A percentile compares a stretch with the other conserved stretches of the same genome.
These are phyloP conservation scores for Dipodomys ordii DNA, from an alignment of 2,113 vertebrate species.

Conservation along the genomic window DNA sequence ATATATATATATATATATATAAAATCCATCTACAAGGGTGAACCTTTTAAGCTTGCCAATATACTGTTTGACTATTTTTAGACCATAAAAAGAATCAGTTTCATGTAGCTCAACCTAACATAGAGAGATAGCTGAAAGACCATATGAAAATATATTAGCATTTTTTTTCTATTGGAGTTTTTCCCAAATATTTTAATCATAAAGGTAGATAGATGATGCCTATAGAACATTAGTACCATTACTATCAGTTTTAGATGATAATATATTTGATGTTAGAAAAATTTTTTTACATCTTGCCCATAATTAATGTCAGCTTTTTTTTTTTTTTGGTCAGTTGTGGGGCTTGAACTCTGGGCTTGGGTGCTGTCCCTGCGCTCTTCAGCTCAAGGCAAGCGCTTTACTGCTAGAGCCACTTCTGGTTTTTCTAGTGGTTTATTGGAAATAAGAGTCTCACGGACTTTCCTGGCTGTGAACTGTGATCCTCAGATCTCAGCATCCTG, in stretches of 20 bases:
- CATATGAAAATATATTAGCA: too few species aligned
- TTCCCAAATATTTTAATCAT: slow-evolving; percentile 60
- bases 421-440: too few species aligned
- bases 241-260: slow-evolving; percentile 19
- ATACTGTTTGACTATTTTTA: slow-evolving; percentile 10
- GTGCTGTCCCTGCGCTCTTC: too few species aligned
- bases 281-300: not conserved
- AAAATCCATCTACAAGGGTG: not conserved
- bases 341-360: too few species aligned
- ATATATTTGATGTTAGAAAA: slow-evolving; percentile 43
- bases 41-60: slow-evolving; percentile 9
- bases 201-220: not conserved
- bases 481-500: too few species aligned
- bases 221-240: not conserved
- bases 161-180: slow-evolving; percentile 43
- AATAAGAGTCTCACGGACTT: too few species aligned
- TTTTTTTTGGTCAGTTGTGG: too few species aligned
- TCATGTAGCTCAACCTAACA: not conserved
- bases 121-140: not conserved
- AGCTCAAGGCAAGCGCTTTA: too few species aligned
- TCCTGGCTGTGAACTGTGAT: too few species aligned
- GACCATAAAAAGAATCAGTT: slow-evolving; percentile 35
- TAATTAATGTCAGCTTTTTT: not conserved
- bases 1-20: too few species aligned
- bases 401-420: too few species aligned